Evolutionary conservation across 2,113 vertebrate genomes (phyloP).

Genomic region (Oryzias curvinotus): DNA sequence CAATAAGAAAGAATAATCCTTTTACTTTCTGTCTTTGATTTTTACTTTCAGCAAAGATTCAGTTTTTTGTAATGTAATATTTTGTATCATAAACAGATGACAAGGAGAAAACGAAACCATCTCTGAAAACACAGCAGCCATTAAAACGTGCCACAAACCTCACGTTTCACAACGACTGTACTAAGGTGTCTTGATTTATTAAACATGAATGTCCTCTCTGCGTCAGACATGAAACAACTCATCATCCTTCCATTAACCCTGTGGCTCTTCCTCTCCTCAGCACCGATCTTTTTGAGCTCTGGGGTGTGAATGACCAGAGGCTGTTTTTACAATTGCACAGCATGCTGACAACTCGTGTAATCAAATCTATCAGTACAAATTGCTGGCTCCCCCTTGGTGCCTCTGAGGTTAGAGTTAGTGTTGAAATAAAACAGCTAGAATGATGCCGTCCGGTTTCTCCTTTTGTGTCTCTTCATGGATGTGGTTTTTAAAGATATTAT

Average conservation of each 20-base stretch:
- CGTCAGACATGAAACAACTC: conserved; percentile 38
- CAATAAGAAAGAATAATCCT: no score
- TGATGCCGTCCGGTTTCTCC: neutral
- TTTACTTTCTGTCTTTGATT: no score
- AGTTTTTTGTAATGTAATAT: no score
- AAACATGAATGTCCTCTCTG: conserved; percentile 41
- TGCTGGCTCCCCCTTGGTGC: conserved; percentile 29
- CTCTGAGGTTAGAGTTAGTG: conserved; percentile 5
- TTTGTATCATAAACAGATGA: no score
- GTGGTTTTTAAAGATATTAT: no score
- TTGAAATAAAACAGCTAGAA: conserved; percentile 2
- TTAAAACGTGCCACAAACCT: conserved; percentile 5
- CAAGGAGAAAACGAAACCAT: no score
- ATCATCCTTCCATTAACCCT: conserved; percentile 64
- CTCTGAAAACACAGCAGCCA: neutral
- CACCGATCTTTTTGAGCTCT: conserved; percentile 4
- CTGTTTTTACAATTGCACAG: conserved; percentile 24
- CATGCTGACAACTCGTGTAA: conserved; percentile 38
- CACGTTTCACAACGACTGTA: neutral
- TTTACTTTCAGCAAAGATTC: no score
- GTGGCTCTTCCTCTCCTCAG: conserved; percentile 20
- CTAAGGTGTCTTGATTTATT: conserved; percentile 35
- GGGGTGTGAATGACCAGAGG: conserved; percentile 18
- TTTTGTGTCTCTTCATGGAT: no score
- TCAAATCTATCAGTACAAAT: conserved; percentile 50